These are phyloP conservation scores for Carcina quercana DNA, from an alignment of 2,888 invertebrate genomes.

Conservation along the genomic window DNA sequence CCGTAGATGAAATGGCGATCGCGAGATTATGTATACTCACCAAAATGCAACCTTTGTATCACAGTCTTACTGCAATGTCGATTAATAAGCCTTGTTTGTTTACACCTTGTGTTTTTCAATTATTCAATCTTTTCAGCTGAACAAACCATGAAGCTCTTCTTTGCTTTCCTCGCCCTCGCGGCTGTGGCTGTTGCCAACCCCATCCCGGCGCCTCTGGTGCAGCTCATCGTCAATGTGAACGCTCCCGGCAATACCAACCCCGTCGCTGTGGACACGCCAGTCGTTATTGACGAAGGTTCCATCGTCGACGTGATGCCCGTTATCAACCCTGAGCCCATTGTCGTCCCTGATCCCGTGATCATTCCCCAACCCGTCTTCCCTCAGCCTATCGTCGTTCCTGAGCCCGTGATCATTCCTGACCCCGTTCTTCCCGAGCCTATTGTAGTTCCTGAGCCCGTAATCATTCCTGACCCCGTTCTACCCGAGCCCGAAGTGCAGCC, in stretches of 20 bases:
- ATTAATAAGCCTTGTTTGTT: too few relatives aligned
- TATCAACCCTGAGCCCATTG: conserved; percentile 6
- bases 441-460: background rate
- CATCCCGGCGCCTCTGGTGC: conserved; percentile 31
- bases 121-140: background rate
- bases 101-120: too few relatives aligned
- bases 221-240: conserved; percentile 40
- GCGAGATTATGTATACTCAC: too few relatives aligned
- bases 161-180: conserved; percentile 34
- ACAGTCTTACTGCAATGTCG: too few relatives aligned
- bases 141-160: conserved; percentile 33
- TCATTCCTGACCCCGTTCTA: conserved; percentile 1
- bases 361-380: conserved; percentile 5
- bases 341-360: conserved; percentile 7
- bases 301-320: conserved; percentile 6
- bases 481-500: conserved; percentile 2
- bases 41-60: too few relatives aligned
- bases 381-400: conserved; percentile 1
- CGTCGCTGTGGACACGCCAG: conserved; percentile 9
- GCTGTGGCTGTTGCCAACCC: conserved; percentile 39
- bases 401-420: conserved; percentile 8
- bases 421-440: conserved; percentile 5
- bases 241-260: conserved; percentile 19
- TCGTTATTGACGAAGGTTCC: background rate
- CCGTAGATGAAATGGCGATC: too few relatives aligned